phyloP scores from a whole-genome alignment of 1,140 invertebrate species.

The Diorhabda sublineata region DNA sequence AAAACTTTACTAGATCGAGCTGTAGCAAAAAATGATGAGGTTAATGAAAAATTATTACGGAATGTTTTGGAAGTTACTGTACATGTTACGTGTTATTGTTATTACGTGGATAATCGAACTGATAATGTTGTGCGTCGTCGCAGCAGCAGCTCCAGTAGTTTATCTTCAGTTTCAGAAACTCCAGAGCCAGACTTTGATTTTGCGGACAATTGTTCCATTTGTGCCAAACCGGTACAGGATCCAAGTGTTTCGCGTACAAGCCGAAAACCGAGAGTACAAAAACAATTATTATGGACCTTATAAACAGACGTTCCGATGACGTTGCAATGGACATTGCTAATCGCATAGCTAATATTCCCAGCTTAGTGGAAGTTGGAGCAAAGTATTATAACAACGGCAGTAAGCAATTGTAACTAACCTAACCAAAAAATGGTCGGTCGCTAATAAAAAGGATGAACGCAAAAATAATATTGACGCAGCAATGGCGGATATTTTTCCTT shows the following conservation, averaged over 20 bases:
- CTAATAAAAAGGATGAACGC: slow-evolving; percentile 5
- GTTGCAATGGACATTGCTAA: slow-evolving; percentile 8
- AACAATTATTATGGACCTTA: slow-evolving; percentile 9
- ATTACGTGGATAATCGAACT: too few relatives aligned
- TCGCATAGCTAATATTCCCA: slow-evolving; percentile 10
- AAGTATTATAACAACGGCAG: slow-evolving; percentile 3
- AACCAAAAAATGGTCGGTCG: slow-evolving; percentile 5
- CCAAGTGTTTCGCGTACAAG: neutral
- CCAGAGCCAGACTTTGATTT: slow-evolving; percentile 4
- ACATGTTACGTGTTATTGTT: too few relatives aligned
- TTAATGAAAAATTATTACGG: too few relatives aligned
- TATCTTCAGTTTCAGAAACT: slow-evolving; percentile 6
- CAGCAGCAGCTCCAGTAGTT: neutral
- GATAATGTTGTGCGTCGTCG: too few relatives aligned
- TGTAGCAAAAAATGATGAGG: too few relatives aligned
- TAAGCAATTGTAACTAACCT: slow-evolving; percentile 5
- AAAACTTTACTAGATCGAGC: too few relatives aligned
- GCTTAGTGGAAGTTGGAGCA: slow-evolving; percentile 7
- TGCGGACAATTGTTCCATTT: neutral
- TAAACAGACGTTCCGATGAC: slow-evolving; percentile 7
- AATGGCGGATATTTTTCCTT: neutral
- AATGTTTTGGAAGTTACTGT: too few relatives aligned
- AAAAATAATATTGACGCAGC: slow-evolving; percentile 11
- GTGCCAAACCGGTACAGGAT: neutral
- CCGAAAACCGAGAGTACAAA: too few relatives aligned